A percentile compares a stretch with the other conserved stretches of the same genome.
phyloP scores from a whole-genome alignment of 2,113 vertebrate genomes.

The Channa maculata region DNA sequence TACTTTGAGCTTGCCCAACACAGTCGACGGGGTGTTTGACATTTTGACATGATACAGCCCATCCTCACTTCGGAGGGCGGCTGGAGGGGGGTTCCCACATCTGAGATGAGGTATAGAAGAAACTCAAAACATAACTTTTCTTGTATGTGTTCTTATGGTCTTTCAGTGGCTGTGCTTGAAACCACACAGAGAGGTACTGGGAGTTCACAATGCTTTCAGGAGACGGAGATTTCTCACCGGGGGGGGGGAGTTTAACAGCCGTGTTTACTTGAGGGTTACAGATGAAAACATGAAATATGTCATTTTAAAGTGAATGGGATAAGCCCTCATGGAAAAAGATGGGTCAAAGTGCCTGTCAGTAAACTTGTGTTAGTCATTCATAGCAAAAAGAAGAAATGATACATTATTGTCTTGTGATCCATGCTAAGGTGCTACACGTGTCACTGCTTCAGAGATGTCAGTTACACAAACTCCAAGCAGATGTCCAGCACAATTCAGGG shows the following conservation, averaged over 20 bases:
- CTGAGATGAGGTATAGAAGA: slow-evolving; percentile 68
- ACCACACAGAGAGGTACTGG: slow-evolving; percentile 62
- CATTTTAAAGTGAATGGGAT: slow-evolving; percentile 44
- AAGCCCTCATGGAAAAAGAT: slow-evolving; percentile 2
- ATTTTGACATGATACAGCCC: slow-evolving; percentile 69
- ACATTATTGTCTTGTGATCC: slow-evolving; percentile 57
- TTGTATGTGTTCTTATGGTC: slow-evolving; percentile 48
- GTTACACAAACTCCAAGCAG: slow-evolving; percentile 68
- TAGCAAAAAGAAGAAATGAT: slow-evolving; percentile 40
- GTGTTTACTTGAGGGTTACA: slow-evolving; percentile 55
- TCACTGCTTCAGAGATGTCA: slow-evolving; percentile 61
- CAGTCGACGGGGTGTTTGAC: slow-evolving; percentile 27
- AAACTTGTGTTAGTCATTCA: slow-evolving; percentile 52
- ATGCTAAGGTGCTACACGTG: slow-evolving; percentile 64
- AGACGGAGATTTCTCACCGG: slow-evolving; percentile 36
- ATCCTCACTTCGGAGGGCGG: slow-evolving; percentile 38
- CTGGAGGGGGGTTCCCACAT: slow-evolving; percentile 59
- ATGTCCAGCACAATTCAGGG: slow-evolving; percentile 59
- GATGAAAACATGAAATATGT: slow-evolving; percentile 48
- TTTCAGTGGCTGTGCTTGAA: slow-evolving; percentile 62
- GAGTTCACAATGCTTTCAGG: slow-evolving; percentile 57
- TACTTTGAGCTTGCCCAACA: slow-evolving; percentile 54
- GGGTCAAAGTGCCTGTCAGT: slow-evolving; percentile 59
- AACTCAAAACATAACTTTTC: slow-evolving; percentile 71
- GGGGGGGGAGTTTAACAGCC: slow-evolving; percentile 35